These are phyloP conservation scores for Noctua comes DNA, from an alignment of 2,888 invertebrate genomes.

Conservation along the genomic window DNA sequence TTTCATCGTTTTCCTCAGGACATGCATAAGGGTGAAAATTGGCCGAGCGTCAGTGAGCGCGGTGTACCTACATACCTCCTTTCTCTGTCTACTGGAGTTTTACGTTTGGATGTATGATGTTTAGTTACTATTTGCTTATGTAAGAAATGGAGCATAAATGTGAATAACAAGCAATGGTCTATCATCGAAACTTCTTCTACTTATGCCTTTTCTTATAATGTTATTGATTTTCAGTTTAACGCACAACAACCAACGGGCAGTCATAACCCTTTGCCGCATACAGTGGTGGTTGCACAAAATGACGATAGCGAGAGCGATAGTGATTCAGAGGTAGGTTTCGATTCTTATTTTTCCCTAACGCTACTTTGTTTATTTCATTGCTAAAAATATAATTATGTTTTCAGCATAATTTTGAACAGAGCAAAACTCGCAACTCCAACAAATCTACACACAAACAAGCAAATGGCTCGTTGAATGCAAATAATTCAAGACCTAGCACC, in stretches of 20 bases:
- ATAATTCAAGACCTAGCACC: too few species aligned
- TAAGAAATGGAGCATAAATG: neutral
- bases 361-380: neutral
- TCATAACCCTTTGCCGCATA: too few species aligned
- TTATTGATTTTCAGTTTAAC: conserved; percentile 41
- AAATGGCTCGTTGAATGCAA: too few species aligned
- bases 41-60: too few species aligned
- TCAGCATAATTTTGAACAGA: conserved; percentile 29
- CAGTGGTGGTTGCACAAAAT: conserved; percentile 59
- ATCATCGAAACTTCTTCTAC: neutral
- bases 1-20: too few species aligned
- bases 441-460: too few species aligned
- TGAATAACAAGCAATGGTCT: neutral
- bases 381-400: neutral
- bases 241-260: conserved; percentile 24
- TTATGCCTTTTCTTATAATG: neutral
- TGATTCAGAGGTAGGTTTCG: conserved; percentile 67
- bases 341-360: neutral
- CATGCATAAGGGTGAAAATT: too few species aligned
- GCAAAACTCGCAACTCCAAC: conserved; percentile 9
- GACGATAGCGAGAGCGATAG: conserved; percentile 69
- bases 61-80: too few species aligned
- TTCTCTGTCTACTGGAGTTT: neutral
- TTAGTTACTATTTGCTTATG: neutral
- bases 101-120: neutral